phyloP scores from a whole-genome alignment of 1,140 invertebrate species.

The Brachionus asplanchnoidis region DNA sequence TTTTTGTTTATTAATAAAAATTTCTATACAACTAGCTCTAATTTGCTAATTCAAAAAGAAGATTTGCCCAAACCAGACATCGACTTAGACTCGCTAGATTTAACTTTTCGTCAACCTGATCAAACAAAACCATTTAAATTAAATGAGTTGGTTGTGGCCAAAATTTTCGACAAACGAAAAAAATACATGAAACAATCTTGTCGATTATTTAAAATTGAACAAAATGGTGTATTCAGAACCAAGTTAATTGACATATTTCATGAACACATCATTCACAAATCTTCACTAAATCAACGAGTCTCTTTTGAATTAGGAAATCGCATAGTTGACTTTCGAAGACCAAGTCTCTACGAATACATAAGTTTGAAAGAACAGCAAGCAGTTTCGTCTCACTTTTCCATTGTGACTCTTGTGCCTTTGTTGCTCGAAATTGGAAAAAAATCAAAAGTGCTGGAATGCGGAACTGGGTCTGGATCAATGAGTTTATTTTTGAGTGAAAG shows the following conservation, averaged over 20 bases:
- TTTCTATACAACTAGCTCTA: background rate
- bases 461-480: slow-evolving; percentile 37
- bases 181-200: background rate
- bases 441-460: slow-evolving; percentile 8
- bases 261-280: slow-evolving; percentile 29
- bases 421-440: slow-evolving; percentile 7
- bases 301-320: background rate
- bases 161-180: background rate
- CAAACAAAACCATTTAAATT: background rate
- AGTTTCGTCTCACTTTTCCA: slow-evolving; percentile 39
- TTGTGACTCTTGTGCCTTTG: slow-evolving; percentile 23
- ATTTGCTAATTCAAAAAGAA: background rate
- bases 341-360: slow-evolving; percentile 28
- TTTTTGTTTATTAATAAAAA: background rate
- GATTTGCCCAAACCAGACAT: background rate
- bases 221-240: slow-evolving; percentile 28
- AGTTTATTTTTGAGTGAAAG: slow-evolving; percentile 34
- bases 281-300: background rate
- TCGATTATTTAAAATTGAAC: slow-evolving; percentile 22
- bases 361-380: slow-evolving; percentile 22
- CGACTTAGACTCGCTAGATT: background rate
- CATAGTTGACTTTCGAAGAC: background rate
- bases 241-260: slow-evolving; percentile 20
- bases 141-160: background rate
- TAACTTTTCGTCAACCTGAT: background rate